Base-by-base conservation (phyloP, 2,113 vertebrate genomes). In the Neodon shergylaensis region DNA sequence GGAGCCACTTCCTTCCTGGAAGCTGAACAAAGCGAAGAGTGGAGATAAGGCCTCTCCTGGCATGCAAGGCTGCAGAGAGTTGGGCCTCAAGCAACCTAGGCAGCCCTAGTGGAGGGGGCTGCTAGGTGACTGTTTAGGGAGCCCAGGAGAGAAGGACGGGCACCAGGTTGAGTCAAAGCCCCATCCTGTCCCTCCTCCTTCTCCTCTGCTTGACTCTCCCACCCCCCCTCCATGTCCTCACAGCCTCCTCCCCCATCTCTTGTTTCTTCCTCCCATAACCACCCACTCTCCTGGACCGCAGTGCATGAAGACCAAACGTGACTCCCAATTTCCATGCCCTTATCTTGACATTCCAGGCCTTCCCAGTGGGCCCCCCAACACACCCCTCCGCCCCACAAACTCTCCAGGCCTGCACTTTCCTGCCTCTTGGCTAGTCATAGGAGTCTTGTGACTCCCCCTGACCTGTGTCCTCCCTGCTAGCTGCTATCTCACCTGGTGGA, bases 1-100 rank as follows among this genome's bases (percentile, higher is more conserved):
- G 89, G 91, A 95, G 74, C 86, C 65, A 52, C 70, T 96, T 97
- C 91, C 96, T 97, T 97, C 96, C 94, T 95, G 93, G 95, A 92
- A 77, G 73, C n/a, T 83, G 84, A 97, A 96, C 92, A 93, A 95
- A 95, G 84, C 19, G 7, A 49, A 91, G 63, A 95, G 44, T 52
- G 73, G 78, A 61, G 94, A 84, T 84, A 68, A 82, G 82, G 33
- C 70, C 73, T 88, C 79, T 70, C 52, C 47, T 36, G 3, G 47
- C 31, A 3, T 0, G 8, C 47, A n/a, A 54, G 33, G 31, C 13
- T 63, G 24, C 7, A 58, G 49, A 14, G 21, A 24, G 63, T 89
- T 92, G 65, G 92, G 78, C 65, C 79, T 47, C 31, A 81, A 39
- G 58, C 13, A 52, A 52, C 49, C 49, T 52, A 42, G 68, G 66